Percentiles rank a stretch among this genome's conserved stretches.
phyloP scores from a whole-genome alignment of 2,888 invertebrate species.

The Capitulum mitella region DNA sequence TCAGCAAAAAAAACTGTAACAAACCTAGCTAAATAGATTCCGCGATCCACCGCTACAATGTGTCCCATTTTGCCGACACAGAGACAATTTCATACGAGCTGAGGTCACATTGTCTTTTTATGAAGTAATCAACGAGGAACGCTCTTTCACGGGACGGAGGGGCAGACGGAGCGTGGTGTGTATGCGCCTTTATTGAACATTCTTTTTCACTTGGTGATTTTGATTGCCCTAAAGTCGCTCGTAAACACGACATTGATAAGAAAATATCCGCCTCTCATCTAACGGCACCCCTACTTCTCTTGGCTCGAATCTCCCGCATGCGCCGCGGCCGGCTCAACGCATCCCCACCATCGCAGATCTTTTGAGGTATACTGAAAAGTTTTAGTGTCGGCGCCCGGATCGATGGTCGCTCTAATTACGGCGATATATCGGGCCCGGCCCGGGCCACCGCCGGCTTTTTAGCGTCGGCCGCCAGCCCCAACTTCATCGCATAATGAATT shows the following conservation, averaged over 20 bases:
- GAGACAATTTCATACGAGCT: too few relatives aligned
- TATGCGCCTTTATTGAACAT: constrained; percentile 4
- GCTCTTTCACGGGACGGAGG: neutral
- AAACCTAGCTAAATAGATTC: too few relatives aligned
- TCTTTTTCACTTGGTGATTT: constrained; percentile 13
- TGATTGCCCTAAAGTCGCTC: neutral
- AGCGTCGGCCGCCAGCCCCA: constrained; percentile 4
- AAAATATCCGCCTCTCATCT: neutral
- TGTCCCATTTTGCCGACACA: too few relatives aligned
- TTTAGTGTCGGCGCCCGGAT: neutral
- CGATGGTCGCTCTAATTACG: neutral
- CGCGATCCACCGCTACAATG: too few relatives aligned
- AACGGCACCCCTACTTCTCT: too few relatives aligned
- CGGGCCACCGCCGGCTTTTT: neutral
- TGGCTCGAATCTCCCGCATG: too few relatives aligned
- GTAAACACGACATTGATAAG: constrained; percentile 8
- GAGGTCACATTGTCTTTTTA: neutral
- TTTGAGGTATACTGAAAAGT: constrained; percentile 9
- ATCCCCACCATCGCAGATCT: neutral
- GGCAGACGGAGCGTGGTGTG: neutral
- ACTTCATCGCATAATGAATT: constrained; percentile 24
- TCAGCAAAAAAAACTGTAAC: too few relatives aligned
- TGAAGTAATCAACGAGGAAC: neutral
- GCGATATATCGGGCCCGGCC: neutral
- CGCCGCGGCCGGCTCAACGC: neutral